These are phyloP conservation scores for Ailuropoda melanoleuca DNA, from an alignment of 2,113 vertebrate species.

Conservation along the genomic window DNA sequence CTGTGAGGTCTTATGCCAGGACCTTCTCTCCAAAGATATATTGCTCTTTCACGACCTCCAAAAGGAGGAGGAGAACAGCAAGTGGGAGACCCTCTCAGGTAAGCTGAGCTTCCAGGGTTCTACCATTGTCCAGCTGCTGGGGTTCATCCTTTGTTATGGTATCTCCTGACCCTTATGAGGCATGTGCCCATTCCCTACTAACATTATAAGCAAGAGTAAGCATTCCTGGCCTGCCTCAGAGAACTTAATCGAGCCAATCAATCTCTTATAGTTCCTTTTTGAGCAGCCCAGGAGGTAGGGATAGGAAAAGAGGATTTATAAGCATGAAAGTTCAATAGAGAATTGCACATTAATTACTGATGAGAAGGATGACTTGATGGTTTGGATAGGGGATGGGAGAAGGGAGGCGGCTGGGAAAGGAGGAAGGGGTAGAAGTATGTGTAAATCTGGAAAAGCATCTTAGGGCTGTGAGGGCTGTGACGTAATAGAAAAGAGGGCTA, in stretches of 20 bases:
- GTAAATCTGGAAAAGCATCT: background rate
- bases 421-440: background rate
- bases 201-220: background rate
- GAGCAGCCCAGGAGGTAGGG: background rate
- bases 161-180: background rate
- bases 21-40: slow-evolving; percentile 58
- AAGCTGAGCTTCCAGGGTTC: background rate
- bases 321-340: background rate
- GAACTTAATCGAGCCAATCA: background rate
- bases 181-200: background rate
- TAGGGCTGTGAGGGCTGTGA: background rate
- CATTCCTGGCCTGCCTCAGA: background rate
- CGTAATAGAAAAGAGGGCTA: background rate
- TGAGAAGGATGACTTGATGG: background rate
- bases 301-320: background rate
- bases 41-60: slow-evolving; percentile 49
- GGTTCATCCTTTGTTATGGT: background rate
- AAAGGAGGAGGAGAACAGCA: slow-evolving; percentile 60
- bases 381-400: background rate
- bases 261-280: background rate
- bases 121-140: background rate
- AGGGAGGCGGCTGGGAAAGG: background rate
- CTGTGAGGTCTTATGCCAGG: slow-evolving; percentile 65
- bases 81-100: slow-evolving; percentile 58
- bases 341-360: background rate